A percentile compares a stretch with the other conserved stretches of the same genome.
Evolutionary conservation across 2,888 invertebrate species (phyloP).

Genomic region (Hirtodrosophila duncani): DNA sequence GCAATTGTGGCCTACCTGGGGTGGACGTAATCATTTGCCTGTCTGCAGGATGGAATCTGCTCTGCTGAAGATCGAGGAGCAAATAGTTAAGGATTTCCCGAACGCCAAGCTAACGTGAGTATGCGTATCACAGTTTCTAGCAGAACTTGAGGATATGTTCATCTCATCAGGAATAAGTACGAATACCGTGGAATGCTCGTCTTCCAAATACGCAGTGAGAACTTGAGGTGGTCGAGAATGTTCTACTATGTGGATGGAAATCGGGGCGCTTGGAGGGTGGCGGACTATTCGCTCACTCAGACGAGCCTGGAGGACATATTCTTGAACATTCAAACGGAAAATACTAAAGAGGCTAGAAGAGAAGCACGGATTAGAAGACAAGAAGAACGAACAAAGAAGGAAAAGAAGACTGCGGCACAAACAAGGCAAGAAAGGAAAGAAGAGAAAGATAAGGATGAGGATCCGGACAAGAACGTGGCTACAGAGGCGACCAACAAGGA

Average conservation of each 20-base stretch:
- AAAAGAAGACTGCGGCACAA: no score
- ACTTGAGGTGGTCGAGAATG: slow-evolving; percentile 2
- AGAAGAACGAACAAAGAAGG: no score
- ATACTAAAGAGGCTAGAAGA: no score
- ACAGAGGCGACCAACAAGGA: no score
- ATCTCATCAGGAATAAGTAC: slow-evolving; percentile 3
- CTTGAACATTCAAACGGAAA: slow-evolving; percentile 6
- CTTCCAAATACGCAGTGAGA: not conserved
- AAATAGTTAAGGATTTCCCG: not conserved
- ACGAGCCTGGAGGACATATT: slow-evolving; percentile 7
- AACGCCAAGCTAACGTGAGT: slow-evolving; percentile 3
- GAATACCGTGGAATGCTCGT: slow-evolving; percentile 7
- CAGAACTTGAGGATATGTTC: no score
- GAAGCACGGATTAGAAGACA: no score
- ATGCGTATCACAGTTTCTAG: not conserved
- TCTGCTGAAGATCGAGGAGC: not conserved
- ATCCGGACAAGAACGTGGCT: no score
- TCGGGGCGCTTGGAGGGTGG: not conserved
- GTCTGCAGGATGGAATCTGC: not conserved
- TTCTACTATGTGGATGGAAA: slow-evolving; percentile 1
- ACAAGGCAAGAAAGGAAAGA: no score
- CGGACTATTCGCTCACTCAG: slow-evolving; percentile 8
- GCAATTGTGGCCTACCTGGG: not conserved
- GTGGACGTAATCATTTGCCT: not conserved
- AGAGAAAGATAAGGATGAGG: no score